These are phyloP conservation scores for Orthonevra nobilis DNA, from an alignment of 2,888 invertebrate species.

Conservation along the genomic window DNA sequence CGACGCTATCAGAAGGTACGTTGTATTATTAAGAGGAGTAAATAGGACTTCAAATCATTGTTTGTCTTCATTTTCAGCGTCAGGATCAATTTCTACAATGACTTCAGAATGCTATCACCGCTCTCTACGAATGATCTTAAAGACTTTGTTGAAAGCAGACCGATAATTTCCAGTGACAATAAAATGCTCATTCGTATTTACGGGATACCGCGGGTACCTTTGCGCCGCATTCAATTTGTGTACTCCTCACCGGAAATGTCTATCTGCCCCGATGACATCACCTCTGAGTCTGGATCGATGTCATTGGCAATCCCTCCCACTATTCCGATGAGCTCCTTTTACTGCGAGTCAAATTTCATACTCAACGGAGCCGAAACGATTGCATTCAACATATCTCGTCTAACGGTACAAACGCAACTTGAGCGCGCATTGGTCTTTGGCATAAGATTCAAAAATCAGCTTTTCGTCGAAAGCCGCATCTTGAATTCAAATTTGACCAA, in stretches of 20 bases:
- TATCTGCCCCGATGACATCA: slow-evolving; percentile 80
- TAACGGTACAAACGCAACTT: not conserved
- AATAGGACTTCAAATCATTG: too few relatives aligned
- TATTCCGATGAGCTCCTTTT: slow-evolving; percentile 66
- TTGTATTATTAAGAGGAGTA: not conserved
- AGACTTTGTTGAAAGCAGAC: slow-evolving; percentile 76
- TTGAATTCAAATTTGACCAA: slow-evolving; percentile 67
- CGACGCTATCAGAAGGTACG: slow-evolving; percentile 50
- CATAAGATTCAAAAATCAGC: slow-evolving; percentile 64
- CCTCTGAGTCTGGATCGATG: slow-evolving; percentile 79
- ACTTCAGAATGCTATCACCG: slow-evolving; percentile 73
- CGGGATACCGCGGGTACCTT: slow-evolving; percentile 79
- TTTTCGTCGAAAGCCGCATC: not conserved
- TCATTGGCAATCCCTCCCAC: slow-evolving; percentile 77
- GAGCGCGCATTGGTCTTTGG: not conserved
- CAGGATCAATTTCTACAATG: slow-evolving; percentile 72
- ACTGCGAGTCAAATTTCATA: slow-evolving; percentile 72
- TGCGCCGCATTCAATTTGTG: slow-evolving; percentile 85
- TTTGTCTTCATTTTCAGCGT: too few relatives aligned
- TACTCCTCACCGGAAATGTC: slow-evolving; percentile 85
- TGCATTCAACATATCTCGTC: slow-evolving; percentile 71
- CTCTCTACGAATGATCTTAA: slow-evolving; percentile 76
- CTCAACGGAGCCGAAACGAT: slow-evolving; percentile 72
- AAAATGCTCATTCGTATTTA: slow-evolving; percentile 83
- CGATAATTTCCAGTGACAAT: slow-evolving; percentile 85